These are phyloP conservation scores for Brachyrhaphis roseni DNA, from an alignment of 2,797 vertebrate genomes.

Conservation along the genomic window DNA sequence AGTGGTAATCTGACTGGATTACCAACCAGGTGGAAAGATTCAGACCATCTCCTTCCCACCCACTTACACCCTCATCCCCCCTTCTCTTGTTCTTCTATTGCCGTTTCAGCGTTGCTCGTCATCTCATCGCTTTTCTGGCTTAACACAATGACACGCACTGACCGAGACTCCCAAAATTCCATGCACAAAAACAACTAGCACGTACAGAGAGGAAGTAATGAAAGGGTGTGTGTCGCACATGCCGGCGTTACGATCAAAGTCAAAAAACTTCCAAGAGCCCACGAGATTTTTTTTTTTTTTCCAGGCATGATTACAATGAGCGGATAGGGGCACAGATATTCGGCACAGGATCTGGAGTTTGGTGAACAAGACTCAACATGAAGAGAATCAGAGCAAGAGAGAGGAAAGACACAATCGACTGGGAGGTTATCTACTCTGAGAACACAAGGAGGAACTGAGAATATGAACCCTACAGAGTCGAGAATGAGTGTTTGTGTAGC, in stretches of 20 bases:
- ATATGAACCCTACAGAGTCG: constrained; percentile 33
- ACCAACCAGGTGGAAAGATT: constrained; percentile 85
- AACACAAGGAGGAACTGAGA: constrained; percentile 54
- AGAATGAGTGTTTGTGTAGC: constrained; percentile 26
- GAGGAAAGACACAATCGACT: constrained; percentile 16
- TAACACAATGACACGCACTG: constrained; percentile 15
- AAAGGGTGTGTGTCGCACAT: constrained; percentile 50
- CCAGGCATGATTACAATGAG: constrained; percentile 54
- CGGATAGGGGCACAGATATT: constrained; percentile 41
- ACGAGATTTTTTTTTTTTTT: constrained; percentile 22
- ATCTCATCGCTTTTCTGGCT: constrained; percentile 9
- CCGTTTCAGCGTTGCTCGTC: constrained; percentile 34
- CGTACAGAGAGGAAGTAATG: constrained; percentile 25
- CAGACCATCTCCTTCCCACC: constrained; percentile 65
- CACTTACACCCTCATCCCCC: constrained; percentile 23
- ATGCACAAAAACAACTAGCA: constrained; percentile 28
- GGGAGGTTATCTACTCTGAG: constrained; percentile 56
- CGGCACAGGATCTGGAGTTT: constrained; percentile 26
- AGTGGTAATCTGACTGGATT: constrained; percentile 84
- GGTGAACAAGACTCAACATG: constrained; percentile 36
- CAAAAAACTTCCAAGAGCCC: constrained; percentile 50
- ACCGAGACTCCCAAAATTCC: constrained; percentile 15
- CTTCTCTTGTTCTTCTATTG: constrained; percentile 12
- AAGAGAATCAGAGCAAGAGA: constrained; percentile 12
- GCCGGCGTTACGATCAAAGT: constrained; percentile 59